Evolutionary conservation across 2,113 vertebrate genomes (phyloP).

Genomic region (Campylomormyrus tamandua): DNA sequence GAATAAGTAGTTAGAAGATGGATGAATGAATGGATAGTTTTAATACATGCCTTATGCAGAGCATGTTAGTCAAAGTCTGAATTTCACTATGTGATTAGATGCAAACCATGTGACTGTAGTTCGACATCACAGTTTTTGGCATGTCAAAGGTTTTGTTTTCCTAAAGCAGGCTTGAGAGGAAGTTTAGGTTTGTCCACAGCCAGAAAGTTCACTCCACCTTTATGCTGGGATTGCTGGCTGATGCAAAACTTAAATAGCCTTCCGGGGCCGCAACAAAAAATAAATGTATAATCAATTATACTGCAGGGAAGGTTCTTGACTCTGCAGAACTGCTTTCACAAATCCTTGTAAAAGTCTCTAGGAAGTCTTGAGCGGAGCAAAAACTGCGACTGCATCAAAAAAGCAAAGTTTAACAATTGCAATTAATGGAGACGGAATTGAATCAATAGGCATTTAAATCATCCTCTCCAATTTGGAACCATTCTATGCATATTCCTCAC

Average conservation of each 20-base stretch:
- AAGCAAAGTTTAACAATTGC: neutral
- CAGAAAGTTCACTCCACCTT: neutral
- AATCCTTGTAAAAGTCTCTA: neutral
- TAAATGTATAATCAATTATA: neutral
- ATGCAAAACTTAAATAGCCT: neutral
- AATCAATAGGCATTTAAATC: conserved; percentile 9
- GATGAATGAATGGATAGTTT: neutral
- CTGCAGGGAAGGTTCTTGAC: neutral
- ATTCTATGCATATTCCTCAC: neutral
- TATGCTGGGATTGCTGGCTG: neutral
- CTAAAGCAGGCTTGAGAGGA: neutral
- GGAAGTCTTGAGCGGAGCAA: neutral
- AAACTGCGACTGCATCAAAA: neutral
- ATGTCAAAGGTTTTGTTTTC: neutral
- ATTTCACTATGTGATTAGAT: neutral
- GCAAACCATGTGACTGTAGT: neutral
- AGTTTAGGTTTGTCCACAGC: neutral
- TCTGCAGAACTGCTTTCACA: neutral
- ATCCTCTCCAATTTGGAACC: neutral
- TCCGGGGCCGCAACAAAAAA: neutral
- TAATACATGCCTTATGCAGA: neutral
- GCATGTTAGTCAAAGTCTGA: neutral
- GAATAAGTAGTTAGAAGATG: neutral
- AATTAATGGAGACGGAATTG: conserved; percentile 1
- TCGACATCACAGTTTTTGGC: neutral